These are phyloP conservation scores for Papilio helenus DNA, from an alignment of 1,140 invertebrate genomes.

Conservation along the genomic window DNA sequence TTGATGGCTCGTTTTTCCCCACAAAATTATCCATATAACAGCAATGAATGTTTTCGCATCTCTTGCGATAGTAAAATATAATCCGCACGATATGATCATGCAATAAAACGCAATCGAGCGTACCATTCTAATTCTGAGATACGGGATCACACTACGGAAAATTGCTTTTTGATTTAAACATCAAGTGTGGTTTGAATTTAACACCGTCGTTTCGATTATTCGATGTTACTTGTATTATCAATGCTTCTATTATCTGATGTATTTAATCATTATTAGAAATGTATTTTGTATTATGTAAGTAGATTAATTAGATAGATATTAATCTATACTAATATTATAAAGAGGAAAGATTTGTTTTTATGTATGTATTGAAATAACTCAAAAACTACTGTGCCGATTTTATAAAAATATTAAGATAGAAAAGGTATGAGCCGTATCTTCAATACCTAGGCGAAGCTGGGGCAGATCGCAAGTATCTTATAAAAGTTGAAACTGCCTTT, in stretches of 20 bases:
- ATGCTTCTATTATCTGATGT: neutral
- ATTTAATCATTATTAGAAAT: no score
- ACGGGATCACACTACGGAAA: conserved; percentile 19
- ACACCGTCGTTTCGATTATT: neutral
- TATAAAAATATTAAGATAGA: no score
- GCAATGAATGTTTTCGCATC: neutral
- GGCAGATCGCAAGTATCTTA: no score
- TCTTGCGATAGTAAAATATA: conserved; percentile 11
- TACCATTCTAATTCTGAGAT: conserved; percentile 22
- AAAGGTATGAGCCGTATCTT: no score
- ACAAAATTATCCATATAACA: neutral
- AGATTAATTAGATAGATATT: no score
- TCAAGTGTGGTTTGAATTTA: conserved; percentile 21
- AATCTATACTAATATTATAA: no score
- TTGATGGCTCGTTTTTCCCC: neutral
- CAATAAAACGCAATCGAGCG: conserved; percentile 22
- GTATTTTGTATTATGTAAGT: neutral
- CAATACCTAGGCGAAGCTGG: no score
- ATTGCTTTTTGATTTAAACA: conserved; percentile 27
- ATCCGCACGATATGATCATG: conserved; percentile 4
- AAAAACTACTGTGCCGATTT: no score
- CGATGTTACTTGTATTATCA: neutral
- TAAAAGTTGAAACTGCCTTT: no score
- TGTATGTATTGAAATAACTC: no score
- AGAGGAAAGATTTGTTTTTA: no score